Percentiles rank a stretch among this genome's conserved stretches.
phyloP scores from a whole-genome alignment of 2,888 invertebrate species.

The Troides aeacus region DNA sequence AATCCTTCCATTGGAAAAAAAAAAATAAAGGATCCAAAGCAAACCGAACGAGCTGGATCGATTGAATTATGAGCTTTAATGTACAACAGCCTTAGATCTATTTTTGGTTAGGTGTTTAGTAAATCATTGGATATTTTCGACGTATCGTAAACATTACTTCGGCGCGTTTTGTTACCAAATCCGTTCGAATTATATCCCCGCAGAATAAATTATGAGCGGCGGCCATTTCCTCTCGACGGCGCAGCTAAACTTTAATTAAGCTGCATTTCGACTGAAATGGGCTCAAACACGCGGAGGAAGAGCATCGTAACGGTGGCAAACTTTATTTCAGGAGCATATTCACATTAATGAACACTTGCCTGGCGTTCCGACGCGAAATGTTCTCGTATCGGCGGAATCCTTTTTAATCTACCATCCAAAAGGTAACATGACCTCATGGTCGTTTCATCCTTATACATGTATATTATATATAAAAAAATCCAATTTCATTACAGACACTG shows the following conservation, averaged over 20 bases:
- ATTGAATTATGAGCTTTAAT: slow-evolving; percentile 44
- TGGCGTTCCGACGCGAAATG: background rate
- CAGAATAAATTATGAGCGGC: slow-evolving; percentile 72
- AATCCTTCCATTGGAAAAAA: slow-evolving; percentile 54
- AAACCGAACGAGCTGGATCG: slow-evolving; percentile 35
- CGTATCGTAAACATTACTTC: slow-evolving; percentile 56
- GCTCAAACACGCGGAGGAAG: slow-evolving; percentile 60
- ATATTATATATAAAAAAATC: too few species aligned
- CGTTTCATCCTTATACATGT: too few species aligned
- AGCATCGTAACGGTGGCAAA: slow-evolving; percentile 40
- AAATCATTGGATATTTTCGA: slow-evolving; percentile 31
- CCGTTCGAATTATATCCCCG: slow-evolving; percentile 65
- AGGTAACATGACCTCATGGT: too few species aligned
- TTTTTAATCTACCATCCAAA: background rate
- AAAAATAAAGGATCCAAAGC: slow-evolving; percentile 57
- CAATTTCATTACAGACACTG: too few species aligned
- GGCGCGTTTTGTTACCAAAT: slow-evolving; percentile 64
- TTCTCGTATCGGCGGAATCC: background rate
- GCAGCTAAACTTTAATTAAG: slow-evolving; percentile 73
- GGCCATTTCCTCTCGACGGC: slow-evolving; percentile 62
- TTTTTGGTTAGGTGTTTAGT: slow-evolving; percentile 25
- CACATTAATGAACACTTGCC: slow-evolving; percentile 3
- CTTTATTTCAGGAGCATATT: slow-evolving; percentile 31
- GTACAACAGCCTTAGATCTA: slow-evolving; percentile 30
- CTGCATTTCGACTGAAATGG: slow-evolving; percentile 68